Evolutionary conservation across 2,797 vertebrate species (phyloP).

Genomic region (Anabas testudineus): DNA sequence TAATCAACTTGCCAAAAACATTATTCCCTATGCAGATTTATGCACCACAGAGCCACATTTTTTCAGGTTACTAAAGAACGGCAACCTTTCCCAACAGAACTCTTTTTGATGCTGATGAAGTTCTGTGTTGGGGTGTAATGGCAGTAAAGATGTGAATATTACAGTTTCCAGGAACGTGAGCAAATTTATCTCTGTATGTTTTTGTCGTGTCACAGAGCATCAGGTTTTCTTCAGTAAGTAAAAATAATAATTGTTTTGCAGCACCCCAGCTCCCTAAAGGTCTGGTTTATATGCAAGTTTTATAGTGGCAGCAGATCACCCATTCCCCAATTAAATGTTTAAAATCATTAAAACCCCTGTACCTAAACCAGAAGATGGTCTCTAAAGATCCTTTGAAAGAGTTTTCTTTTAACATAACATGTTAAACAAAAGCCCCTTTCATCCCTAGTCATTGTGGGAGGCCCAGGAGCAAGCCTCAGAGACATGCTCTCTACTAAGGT

Average conservation of each 20-base stretch:
- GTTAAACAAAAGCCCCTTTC: slow-evolving; percentile 24
- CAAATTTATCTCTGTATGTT: background rate
- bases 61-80: slow-evolving; percentile 9
- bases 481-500: background rate
- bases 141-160: background rate
- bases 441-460: background rate
- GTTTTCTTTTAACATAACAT: slow-evolving; percentile 11
- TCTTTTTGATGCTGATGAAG: slow-evolving; percentile 9
- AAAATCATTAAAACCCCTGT: slow-evolving; percentile 18
- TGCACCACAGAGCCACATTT: slow-evolving; percentile 22
- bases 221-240: background rate
- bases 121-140: background rate
- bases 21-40: slow-evolving; percentile 48
- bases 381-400: background rate
- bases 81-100: background rate
- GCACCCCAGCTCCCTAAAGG: background rate
- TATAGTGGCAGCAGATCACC: background rate
- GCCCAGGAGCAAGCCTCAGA: background rate
- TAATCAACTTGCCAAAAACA: slow-evolving; percentile 46
- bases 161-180: background rate
- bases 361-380: slow-evolving; percentile 1
- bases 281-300: background rate
- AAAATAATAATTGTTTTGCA: background rate
- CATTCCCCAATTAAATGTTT: background rate
- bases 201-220: background rate